Base-by-base conservation (phyloP, 1,140 invertebrate genomes). In the Teleogryllus occipitalis region DNA sequence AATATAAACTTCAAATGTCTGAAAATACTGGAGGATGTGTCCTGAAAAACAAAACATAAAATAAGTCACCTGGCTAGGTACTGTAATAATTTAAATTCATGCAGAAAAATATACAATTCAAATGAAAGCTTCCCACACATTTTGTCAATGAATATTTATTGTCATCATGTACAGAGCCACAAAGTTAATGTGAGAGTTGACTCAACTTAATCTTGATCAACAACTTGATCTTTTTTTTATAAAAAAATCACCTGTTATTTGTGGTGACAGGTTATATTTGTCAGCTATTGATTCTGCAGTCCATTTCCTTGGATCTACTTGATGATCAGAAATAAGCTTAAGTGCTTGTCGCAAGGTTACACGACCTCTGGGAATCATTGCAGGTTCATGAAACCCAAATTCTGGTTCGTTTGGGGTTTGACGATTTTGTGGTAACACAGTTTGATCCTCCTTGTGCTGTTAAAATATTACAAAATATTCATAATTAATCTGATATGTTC, bases 251-350 rank as follows among this genome's bases (percentile, higher is more conserved):
- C 78, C 47, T 27, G 47, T 77, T 4, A 75, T 46, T 21, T 77
- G 49, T 74, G 48, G 46, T 15, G 21, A 79, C 49, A 95, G 80
- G 83, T 91, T 91, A 84, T 93, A 92, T 80, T 93, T 87, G 75
- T 86, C 83, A 0, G 93, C 90, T 84, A 95, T 91, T 84, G 86
- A 87, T 39, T 87, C 84, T 39, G 86, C 83, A 15, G 87, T 90
- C 82, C 90, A 88, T 74, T 86, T 86, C 73, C 86, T 83, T 0
- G 91, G 89, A 82, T 94, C 88, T 0, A 83, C 80, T 81, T 90
- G 88, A 85, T 94, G 87, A 47, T 91, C 86, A 0, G 85, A 85
- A 47, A 95, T 89, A 81, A 94, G 91, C 78, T 89, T 85, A 22
- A 89, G 7, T 7, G 82, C 83, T 76, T 87, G 84, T 39, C 83